Evolutionary conservation across 2,113 vertebrate genomes (phyloP), one percentile per base, ranked within the genome.

Genomic region (Cololabis saira): DNA sequence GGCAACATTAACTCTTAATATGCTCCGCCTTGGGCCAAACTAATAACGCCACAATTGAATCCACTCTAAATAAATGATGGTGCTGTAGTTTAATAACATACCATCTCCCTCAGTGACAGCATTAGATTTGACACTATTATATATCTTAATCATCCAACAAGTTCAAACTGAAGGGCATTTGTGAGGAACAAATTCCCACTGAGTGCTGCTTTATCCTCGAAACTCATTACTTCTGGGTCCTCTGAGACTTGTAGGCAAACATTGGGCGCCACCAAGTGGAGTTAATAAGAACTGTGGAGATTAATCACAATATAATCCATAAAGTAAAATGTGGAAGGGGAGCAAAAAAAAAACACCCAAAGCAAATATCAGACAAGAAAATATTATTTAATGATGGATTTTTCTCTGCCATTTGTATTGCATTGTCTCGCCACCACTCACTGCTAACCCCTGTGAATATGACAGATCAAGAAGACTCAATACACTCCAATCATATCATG

Each of bases 41-140:
- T 92, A 94, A 94, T 94, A 92, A 91, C 84, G 75, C 67, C 84
- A 74, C 90, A 92, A 94, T 91, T 83, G 90, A 92, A 94, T 94
- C 89, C 85, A 78, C 79, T 82, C 85, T 93, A 92, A 94, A 94
- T 94, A 93, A 95, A 90, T 91, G 88, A 92, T 92, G 84, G 85
- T 61, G 78, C 85, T 69, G 43, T 72, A 84, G 89, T 92, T 93
- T 90, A 90, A 91, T 90, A 85, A 93, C 76, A 87, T 80, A 84
- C 89, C 90, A 84, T 65, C 78, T 81, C 71, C 82, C 19, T 71
- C 59, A 0, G 47, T 74, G 90, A 82, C 76, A 78, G 50, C 55
- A 80, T 78, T 83, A 64, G 50, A 66, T 56, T 15, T 74, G 86
- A 77, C 51, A 18, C 37, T 12, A 22, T 70, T 37, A 82, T 85